Conservation (phyloP, 2,797 vertebrate species). For the Falco naumanni region DNA sequence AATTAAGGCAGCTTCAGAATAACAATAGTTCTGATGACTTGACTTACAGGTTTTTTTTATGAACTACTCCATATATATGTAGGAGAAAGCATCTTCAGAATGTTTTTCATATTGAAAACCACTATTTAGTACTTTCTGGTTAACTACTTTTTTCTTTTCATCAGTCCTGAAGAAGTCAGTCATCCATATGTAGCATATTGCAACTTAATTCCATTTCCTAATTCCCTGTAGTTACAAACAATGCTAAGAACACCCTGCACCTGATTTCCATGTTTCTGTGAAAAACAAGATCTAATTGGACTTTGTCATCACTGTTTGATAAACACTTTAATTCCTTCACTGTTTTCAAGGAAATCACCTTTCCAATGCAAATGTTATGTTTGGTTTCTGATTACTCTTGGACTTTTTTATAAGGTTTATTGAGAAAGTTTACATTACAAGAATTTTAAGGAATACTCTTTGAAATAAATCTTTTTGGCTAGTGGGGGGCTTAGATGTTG, state of each 20-base stretch:
- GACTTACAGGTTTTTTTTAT: not conserved
- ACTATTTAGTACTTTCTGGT: not conserved
- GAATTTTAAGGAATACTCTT: not conserved
- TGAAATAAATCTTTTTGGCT: not conserved
- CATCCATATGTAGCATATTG: not conserved
- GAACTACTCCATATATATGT: not conserved
- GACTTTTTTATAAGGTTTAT: not conserved
- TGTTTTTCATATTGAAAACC: not conserved
- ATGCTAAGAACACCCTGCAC: not conserved
- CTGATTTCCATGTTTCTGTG: not conserved
- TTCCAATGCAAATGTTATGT: not conserved
- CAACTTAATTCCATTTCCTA: not conserved
- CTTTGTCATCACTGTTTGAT: not conserved
- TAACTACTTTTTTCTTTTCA: not conserved
- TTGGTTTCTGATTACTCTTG: not conserved
- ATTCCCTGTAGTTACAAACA: not conserved
- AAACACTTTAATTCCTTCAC: not conserved
- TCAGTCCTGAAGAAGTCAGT: not conserved
- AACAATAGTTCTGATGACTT: not conserved
- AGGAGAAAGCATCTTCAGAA: not conserved
- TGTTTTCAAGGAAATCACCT: not conserved
- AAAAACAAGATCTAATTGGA: not conserved
- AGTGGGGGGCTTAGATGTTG: not conserved
- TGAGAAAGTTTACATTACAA: not conserved
- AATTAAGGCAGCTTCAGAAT: not conserved